These are phyloP conservation scores for Ganaspis sp. DNA, from an alignment of 1,140 invertebrate genomes.

Conservation along the genomic window DNA sequence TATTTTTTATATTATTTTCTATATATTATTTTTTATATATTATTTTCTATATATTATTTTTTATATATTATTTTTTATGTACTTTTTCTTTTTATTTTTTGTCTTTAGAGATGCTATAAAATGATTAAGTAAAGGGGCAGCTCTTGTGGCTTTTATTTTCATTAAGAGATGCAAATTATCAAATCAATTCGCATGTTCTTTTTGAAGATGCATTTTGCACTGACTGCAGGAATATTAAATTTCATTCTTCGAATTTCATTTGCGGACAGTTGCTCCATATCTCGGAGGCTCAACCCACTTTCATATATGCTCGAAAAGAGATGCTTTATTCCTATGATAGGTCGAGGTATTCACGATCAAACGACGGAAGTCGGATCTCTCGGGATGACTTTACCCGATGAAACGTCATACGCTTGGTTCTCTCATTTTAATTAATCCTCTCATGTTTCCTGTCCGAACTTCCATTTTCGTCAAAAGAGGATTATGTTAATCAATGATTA, in stretches of 20 bases:
- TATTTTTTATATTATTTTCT: too few species aligned
- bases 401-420: slow-evolving; percentile 16
- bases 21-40: too few species aligned
- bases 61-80: too few species aligned
- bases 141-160: background rate
- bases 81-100: too few species aligned
- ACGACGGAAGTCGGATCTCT: slow-evolving; percentile 15
- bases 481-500: slow-evolving; percentile 8
- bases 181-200: background rate
- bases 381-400: slow-evolving; percentile 12
- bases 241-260: slow-evolving; percentile 23
- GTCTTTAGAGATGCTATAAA: too few species aligned
- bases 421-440: slow-evolving; percentile 21
- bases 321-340: slow-evolving; percentile 4
- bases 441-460: slow-evolving; percentile 3
- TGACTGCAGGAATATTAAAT: slow-evolving; percentile 17
- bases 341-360: slow-evolving; percentile 17
- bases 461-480: background rate
- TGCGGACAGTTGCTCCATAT: background rate
- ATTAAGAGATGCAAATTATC: background rate
- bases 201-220: background rate
- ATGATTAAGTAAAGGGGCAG: too few species aligned
- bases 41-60: too few species aligned
- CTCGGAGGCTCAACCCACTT: slow-evolving; percentile 24
- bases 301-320: slow-evolving; percentile 20